Percentiles rank a stretch among this genome's conserved stretches.
phyloP scores from a whole-genome alignment of 2,888 invertebrate species.

The Clunio marinus region DNA sequence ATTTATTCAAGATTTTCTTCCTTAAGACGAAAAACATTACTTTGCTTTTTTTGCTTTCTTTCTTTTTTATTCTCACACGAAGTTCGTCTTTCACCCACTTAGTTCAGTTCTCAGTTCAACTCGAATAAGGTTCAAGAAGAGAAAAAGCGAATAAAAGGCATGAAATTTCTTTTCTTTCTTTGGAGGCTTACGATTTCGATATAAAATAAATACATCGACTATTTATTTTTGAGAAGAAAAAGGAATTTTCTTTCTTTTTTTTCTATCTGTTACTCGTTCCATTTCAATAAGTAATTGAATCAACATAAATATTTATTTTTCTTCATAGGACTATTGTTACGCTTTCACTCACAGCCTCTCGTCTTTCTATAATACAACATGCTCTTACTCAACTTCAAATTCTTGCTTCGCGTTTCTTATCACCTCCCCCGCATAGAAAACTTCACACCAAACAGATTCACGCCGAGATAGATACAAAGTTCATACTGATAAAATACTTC shows the following conservation, averaged over 20 bases:
- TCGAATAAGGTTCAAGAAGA: not conserved
- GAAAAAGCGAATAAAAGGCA: not conserved
- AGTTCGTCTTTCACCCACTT: not conserved
- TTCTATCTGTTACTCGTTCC: slow-evolving; percentile 20
- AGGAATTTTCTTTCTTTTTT: not conserved
- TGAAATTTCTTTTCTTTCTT: not conserved
- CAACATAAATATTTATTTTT: slow-evolving; percentile 38
- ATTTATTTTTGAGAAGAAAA: slow-evolving; percentile 24
- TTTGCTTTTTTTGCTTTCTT: not conserved
- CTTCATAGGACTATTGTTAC: slow-evolving; percentile 33
- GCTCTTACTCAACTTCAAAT: not conserved
- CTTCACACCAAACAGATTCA: slow-evolving; percentile 7
- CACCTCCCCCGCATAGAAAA: too few species aligned
- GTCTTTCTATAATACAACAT: too few species aligned
- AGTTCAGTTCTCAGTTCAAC: not conserved
- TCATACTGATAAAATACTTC: not conserved
- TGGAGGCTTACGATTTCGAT: not conserved
- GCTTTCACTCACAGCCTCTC: not conserved
- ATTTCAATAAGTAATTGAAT: slow-evolving; percentile 39
- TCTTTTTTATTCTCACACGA: slow-evolving; percentile 5
- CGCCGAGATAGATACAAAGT: slow-evolving; percentile 13
- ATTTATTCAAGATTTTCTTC: slow-evolving; percentile 5
- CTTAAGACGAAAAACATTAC: not conserved
- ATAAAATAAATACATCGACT: slow-evolving; percentile 7
- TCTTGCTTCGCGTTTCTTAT: not conserved